Evolutionary conservation across 2,797 vertebrate genomes (phyloP).

Genomic region (Tangara arthus): DNA sequence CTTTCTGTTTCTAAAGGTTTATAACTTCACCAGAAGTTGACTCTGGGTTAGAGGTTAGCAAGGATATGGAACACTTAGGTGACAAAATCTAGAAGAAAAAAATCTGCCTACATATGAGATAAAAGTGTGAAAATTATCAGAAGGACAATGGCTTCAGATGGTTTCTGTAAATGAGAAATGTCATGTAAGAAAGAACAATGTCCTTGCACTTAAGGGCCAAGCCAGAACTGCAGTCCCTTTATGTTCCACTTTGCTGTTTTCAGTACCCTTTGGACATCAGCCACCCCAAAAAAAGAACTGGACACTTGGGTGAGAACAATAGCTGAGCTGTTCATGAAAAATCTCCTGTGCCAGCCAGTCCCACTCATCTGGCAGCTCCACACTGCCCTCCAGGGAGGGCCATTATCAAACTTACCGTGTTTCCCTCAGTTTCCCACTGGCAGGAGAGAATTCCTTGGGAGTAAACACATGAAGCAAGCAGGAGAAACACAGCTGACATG

Average conservation of each 20-base stretch:
- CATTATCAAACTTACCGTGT: not conserved
- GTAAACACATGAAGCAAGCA: not conserved
- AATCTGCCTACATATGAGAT: not conserved
- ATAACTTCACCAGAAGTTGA: not conserved
- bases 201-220: not conserved
- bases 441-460: not conserved
- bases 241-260: not conserved
- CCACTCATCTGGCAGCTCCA: not conserved
- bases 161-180: not conserved
- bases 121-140: not conserved
- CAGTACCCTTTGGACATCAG: constrained; percentile 9
- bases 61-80: not conserved
- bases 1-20: constrained; percentile 5
- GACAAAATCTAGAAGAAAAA: not conserved
- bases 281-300: constrained; percentile 13
- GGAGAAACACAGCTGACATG: not conserved
- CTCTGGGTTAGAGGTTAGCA: constrained; percentile 10
- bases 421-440: constrained; percentile 19
- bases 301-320: constrained; percentile 26
- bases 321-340: not conserved
- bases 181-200: not conserved
- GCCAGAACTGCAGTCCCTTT: not conserved
- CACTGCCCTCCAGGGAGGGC: constrained; percentile 49
- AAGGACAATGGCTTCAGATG: not conserved
- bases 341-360: not conserved